These are phyloP conservation scores for Emys orbicularis DNA, from an alignment of 2,797 vertebrate species.

Conservation along the genomic window DNA sequence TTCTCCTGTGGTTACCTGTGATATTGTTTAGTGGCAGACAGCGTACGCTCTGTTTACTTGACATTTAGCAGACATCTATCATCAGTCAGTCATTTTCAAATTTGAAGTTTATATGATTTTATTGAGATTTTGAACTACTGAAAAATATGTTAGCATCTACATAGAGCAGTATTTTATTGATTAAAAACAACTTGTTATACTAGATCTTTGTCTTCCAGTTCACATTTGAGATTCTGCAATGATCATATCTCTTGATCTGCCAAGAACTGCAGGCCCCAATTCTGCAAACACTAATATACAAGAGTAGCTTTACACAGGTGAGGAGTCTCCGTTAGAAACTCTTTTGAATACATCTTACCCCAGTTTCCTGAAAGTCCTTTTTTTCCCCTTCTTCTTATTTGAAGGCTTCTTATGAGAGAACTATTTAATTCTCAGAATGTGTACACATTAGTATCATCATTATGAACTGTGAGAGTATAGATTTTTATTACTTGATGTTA, in stretches of 20 bases:
- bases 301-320: neutral
- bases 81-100: conserved; percentile 60
- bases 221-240: neutral
- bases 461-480: neutral
- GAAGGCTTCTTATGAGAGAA: neutral
- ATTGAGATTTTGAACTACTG: conserved; percentile 27
- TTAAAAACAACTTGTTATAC: neutral
- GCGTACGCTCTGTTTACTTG: conserved; percentile 41
- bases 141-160: neutral
- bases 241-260: neutral
- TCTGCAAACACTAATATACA: neutral
- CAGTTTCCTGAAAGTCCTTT: neutral
- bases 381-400: neutral
- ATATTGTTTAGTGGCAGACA: conserved; percentile 42
- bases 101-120: conserved; percentile 39
- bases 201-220: neutral
- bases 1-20: conserved; percentile 32
- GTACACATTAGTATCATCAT: neutral
- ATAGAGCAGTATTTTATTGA: neutral
- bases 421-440: neutral
- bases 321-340: neutral
- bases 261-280: neutral
- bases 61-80: conserved; percentile 53
- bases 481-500: neutral
- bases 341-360: neutral